Conservation (phyloP, 2,113 vertebrate genomes). For the Phrynosoma platyrhinos region DNA sequence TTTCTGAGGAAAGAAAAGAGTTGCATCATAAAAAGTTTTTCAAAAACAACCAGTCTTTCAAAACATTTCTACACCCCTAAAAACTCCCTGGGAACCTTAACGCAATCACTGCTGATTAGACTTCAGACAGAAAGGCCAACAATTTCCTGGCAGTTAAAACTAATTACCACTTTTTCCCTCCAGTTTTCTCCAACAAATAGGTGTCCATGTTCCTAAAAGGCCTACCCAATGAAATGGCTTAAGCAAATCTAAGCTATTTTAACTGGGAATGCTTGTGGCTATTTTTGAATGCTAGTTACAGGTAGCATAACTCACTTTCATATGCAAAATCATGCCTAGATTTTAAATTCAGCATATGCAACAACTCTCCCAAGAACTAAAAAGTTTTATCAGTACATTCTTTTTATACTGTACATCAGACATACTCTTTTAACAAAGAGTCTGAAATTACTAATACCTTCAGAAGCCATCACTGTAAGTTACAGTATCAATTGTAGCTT, state of each 20-base stretch:
- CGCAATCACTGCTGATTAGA: background rate
- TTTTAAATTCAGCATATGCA: constrained; percentile 5
- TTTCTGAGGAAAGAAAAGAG: background rate
- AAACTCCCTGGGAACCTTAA: background rate
- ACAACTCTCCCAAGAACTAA: background rate
- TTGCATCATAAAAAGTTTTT: background rate
- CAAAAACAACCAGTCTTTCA: background rate
- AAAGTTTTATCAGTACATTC: background rate
- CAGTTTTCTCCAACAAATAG: background rate
- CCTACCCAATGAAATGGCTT: background rate
- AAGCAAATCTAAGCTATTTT: background rate
- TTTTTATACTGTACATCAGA: background rate
- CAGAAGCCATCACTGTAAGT: background rate
- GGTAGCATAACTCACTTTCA: background rate
- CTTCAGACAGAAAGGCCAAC: background rate
- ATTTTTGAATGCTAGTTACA: background rate
- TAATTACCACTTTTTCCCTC: background rate
- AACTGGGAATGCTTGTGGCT: background rate
- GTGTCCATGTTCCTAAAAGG: background rate
- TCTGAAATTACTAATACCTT: background rate
- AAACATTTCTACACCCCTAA: background rate
- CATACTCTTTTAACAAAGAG: background rate
- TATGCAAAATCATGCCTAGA: background rate
- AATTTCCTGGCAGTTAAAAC: background rate
- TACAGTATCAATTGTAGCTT: background rate